Evolutionary conservation across 2,888 invertebrate genomes (phyloP).

Genomic region (Horisme vitalbata): DNA sequence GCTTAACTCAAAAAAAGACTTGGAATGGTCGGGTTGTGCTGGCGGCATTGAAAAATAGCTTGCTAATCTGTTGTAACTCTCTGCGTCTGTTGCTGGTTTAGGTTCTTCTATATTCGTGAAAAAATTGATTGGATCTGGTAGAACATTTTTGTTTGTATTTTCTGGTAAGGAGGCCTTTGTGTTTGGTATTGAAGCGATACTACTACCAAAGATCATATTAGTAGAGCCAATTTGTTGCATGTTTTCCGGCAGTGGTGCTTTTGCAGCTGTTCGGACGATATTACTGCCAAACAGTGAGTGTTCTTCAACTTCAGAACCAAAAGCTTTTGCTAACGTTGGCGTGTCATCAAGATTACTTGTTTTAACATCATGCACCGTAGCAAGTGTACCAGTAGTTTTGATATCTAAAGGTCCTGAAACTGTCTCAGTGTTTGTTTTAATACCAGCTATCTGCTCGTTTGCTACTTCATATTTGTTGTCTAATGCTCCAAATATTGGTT

Average conservation of each 20-base stretch:
- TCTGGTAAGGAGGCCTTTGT: slow-evolving; percentile 13
- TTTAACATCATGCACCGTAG: neutral
- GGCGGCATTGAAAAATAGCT: slow-evolving; percentile 70
- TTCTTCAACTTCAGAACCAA: too few species aligned
- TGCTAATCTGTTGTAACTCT: slow-evolving; percentile 62
- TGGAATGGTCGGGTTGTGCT: slow-evolving; percentile 61
- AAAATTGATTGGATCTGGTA: slow-evolving; percentile 62
- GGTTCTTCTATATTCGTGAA: slow-evolving; percentile 38
- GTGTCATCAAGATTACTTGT: neutral
- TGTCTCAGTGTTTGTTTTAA: neutral
- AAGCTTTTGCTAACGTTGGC: slow-evolving; percentile 8
- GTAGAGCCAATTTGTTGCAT: too few species aligned
- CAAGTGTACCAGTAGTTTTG: neutral
- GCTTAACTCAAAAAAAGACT: slow-evolving; percentile 80
- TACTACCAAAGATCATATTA: too few species aligned
- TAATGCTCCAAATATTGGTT: too few species aligned
- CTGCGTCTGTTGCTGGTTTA: slow-evolving; percentile 25
- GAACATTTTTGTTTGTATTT: slow-evolving; percentile 17
- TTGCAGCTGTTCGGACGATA: too few species aligned
- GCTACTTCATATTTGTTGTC: too few species aligned
- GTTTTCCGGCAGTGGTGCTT: too few species aligned
- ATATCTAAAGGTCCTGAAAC: neutral
- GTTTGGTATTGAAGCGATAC: too few species aligned
- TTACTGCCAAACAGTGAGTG: too few species aligned
- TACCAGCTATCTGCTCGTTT: too few species aligned